Conservation (phyloP, 2,797 vertebrate genomes). For the Propithecus perrieri region DNA sequence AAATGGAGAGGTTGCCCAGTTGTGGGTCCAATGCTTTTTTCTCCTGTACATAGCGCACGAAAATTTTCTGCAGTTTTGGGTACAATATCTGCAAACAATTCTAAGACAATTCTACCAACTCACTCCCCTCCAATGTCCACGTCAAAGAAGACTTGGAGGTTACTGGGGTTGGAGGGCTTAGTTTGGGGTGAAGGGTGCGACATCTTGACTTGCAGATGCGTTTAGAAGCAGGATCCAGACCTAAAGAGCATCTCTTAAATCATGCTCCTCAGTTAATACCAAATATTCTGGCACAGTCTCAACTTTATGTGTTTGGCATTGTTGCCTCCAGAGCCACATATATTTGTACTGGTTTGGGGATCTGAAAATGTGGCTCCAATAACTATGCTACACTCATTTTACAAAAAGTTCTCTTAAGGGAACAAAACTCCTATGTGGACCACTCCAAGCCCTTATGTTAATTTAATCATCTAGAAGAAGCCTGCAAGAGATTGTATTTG, state of each 20-base stretch:
- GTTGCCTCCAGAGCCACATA: neutral
- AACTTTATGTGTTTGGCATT: conserved; percentile 21
- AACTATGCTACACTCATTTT: conserved; percentile 16
- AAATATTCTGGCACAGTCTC: conserved; percentile 9
- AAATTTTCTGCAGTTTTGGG: conserved; percentile 98
- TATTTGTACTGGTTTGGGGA: conserved; percentile 32
- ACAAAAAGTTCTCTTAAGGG: neutral
- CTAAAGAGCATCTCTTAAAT: neutral
- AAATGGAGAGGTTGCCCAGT: conserved; percentile 97
- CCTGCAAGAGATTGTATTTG: neutral
- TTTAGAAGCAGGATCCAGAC: rapidly evolving
- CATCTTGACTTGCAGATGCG: conserved; percentile 82
- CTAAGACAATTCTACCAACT: conserved; percentile 93
- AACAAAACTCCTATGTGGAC: neutral
- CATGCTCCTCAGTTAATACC: neutral
- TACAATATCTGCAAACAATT: conserved; percentile 95
- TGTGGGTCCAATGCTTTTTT: conserved; percentile 92
- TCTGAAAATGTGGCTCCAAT: conserved; percentile 34
- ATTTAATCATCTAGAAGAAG: neutral
- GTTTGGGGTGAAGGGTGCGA: conserved; percentile 85
- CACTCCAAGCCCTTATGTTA: neutral
- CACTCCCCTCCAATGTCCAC: conserved; percentile 90
- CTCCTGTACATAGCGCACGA: conserved; percentile 95
- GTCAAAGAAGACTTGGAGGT: conserved; percentile 93
- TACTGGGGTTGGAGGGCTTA: conserved; percentile 88